Percentiles rank a stretch among this genome's conserved stretches.
These are phyloP conservation scores for Kryphioiulus occultus DNA, from an alignment of 2,888 invertebrate genomes.

Conservation along the genomic window DNA sequence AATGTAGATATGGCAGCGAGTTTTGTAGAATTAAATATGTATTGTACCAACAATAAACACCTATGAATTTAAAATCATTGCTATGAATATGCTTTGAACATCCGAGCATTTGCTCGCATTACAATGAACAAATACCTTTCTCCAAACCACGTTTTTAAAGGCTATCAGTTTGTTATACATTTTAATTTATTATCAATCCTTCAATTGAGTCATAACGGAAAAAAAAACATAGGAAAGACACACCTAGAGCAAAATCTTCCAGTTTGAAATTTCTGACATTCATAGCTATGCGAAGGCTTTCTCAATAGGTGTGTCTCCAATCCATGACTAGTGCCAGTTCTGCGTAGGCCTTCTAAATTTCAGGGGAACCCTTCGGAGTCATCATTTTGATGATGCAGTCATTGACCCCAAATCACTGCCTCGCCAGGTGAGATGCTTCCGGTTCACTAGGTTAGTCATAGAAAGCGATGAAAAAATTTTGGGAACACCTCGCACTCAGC, in stretches of 20 bases:
- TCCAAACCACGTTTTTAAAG: too few species aligned
- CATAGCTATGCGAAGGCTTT: not conserved
- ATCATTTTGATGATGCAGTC: conserved; percentile 1
- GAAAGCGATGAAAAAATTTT: conserved; percentile 6
- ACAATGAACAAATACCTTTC: too few species aligned
- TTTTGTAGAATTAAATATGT: too few species aligned
- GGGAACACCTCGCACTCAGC: not conserved
- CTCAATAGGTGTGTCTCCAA: not conserved
- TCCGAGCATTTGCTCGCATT: too few species aligned
- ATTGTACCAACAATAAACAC: too few species aligned
- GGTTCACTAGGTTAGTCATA: conserved; percentile 35
- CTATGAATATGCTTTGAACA: too few species aligned
- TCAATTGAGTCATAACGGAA: not conserved
- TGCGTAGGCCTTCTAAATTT: not conserved
- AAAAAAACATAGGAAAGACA: not conserved
- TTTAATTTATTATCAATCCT: too few species aligned
- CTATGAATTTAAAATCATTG: too few species aligned
- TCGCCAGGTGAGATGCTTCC: conserved; percentile 25
- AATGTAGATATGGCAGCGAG: too few species aligned
- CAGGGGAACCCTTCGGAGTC: conserved; percentile 25
- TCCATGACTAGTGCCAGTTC: not conserved
- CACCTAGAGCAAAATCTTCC: not conserved
- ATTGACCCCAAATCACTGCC: not conserved
- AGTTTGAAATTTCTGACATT: not conserved
- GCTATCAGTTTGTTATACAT: too few species aligned